Base-by-base conservation (phyloP, 2,888 invertebrate genomes). In the Parapristionchus giblindavisi region DNA sequence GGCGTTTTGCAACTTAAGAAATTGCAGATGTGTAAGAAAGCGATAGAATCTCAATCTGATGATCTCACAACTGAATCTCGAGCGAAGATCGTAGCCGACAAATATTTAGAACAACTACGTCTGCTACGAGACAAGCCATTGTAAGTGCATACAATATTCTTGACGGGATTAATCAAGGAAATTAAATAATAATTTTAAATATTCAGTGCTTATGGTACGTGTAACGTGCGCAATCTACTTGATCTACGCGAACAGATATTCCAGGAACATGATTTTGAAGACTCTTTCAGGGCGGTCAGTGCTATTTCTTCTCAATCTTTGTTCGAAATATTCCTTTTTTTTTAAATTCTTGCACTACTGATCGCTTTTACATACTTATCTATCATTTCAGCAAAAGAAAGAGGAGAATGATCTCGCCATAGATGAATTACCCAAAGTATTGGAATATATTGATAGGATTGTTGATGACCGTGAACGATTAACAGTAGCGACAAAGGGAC, bases 191-290 rank as follows among this genome's bases (percentile, higher is more conserved):
- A 61, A 61, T 61, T 11, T 21, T 51, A 3, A 48, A 29, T 1
- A 17, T 68, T 32, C 66, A 88, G 92, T 89, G 93, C 93, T 75
- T 92, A 92, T 89, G 94, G 94, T 77, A 93, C 93, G 77, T 91
- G 97, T 84, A 95, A 95, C 78, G 94, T 96, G 79, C 91, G 97
- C 87, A 93, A 93, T 87, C 91, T 98, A 80, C 91, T 98, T 84
- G 95, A 96, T 89, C 93, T 95, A 84, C 93, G 95, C 86, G 95
- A 96, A 90, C 94, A 94, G 87, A 93, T 93, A 87, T 91, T 97
- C 88, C 92, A 93, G 85, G 93, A 94, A 87, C 94, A 93, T 88
- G 94, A 94, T 79, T 97, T 98, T 89, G 93, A 93, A 84, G 97
- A 98, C 90, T 93, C 96, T 11, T 92, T 87, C 88, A 91, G 63